Conservation (phyloP, 2,797 vertebrate genomes). For the Alcedo quadribrachys region DNA sequence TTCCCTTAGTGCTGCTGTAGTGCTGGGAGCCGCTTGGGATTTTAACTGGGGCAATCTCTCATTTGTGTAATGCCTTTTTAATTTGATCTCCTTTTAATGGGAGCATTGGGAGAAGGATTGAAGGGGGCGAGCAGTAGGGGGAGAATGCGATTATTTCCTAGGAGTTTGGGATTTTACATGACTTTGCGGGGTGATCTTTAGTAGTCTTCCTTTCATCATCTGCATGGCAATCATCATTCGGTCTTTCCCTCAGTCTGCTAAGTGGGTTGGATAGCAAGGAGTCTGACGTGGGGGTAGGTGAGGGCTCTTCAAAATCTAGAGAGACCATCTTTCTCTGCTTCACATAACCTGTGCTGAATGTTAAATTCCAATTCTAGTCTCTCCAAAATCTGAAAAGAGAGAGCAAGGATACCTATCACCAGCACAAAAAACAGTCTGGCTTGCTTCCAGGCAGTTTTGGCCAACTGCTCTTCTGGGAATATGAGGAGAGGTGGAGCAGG, state of each 20-base stretch:
- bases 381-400: not conserved
- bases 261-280: not conserved
- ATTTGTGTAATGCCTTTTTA: constrained; percentile 3
- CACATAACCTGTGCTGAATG: not conserved
- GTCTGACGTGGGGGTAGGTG: not conserved
- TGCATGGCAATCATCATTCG: not conserved
- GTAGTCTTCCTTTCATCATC: not conserved
- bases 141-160: not conserved
- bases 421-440: not conserved
- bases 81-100: not conserved
- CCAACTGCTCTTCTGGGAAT: not conserved
- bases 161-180: not conserved
- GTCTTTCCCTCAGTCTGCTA: not conserved
- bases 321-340: not conserved
- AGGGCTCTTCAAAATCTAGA: not conserved
- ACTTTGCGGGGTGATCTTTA: not conserved
- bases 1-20: not conserved
- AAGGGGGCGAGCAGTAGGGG: not conserved
- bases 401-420: not conserved
- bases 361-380: not conserved
- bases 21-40: not conserved
- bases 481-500: not conserved
- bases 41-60: not conserved
- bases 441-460: not conserved
- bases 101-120: not conserved